Conservation (phyloP, 2,113 vertebrate genomes). For the Haplochromis vanheusdeni region DNA sequence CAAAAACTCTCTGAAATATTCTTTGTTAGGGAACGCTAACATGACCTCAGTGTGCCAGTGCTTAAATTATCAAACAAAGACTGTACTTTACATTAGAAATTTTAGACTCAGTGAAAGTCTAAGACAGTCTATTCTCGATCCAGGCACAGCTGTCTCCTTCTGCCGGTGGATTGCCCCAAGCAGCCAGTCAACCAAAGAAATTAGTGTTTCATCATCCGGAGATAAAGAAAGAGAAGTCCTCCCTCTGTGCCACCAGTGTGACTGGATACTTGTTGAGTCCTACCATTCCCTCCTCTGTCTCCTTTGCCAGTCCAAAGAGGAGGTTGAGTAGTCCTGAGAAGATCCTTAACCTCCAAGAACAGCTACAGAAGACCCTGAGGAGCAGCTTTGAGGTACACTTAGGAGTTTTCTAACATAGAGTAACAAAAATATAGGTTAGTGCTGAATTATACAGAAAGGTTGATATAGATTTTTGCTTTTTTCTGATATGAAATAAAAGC, state of each 20-base stretch:
- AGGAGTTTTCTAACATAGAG: neutral
- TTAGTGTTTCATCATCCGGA: neutral
- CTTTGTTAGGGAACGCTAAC: neutral
- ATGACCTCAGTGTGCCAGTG: neutral
- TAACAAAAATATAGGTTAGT: neutral
- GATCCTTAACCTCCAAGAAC: slow-evolving; percentile 59
- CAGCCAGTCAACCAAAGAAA: neutral
- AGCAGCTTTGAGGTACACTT: slow-evolving; percentile 56
- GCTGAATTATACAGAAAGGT: neutral
- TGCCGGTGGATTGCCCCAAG: neutral
- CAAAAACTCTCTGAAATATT: neutral
- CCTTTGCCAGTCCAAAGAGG: neutral
- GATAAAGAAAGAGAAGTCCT: neutral
- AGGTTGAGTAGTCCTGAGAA: slow-evolving; percentile 58
- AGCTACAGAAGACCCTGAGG: slow-evolving; percentile 54
- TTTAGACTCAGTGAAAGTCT: neutral
- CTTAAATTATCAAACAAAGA: neutral
- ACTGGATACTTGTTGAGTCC: neutral
- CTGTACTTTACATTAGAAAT: neutral
- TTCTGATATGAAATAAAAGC: neutral
- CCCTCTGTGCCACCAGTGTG: neutral
- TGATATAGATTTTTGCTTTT: neutral
- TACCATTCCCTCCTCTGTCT: rapidly evolving
- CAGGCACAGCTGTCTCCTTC: slow-evolving; percentile 15
- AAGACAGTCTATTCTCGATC: neutral